Evolutionary conservation across 1,140 invertebrate species (phyloP).

Genomic region (Caerostris extrusa): DNA sequence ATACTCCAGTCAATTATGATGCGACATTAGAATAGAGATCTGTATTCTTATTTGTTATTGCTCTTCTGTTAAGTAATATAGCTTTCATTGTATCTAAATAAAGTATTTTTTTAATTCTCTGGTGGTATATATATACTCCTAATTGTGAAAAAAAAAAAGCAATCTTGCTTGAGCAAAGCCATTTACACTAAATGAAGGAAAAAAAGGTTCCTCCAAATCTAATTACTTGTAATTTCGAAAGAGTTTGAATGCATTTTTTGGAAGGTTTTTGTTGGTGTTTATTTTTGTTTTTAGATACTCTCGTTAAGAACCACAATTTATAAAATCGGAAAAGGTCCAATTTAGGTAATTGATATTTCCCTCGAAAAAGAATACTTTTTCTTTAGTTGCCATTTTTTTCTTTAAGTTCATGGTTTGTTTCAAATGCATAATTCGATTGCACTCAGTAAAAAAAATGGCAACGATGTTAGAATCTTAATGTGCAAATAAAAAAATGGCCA

Average conservation of each 20-base stretch:
- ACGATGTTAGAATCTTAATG: background rate
- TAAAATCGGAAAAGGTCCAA: slow-evolving; percentile 56
- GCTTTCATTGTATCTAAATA: background rate
- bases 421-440: slow-evolving; percentile 33
- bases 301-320: slow-evolving; percentile 54
- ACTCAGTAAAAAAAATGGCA: background rate
- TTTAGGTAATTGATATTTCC: slow-evolving; percentile 68
- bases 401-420: slow-evolving; percentile 36
- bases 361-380: background rate
- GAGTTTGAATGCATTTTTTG: background rate
- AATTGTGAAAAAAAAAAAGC: background rate
- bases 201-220: slow-evolving; percentile 18
- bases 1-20: no score
- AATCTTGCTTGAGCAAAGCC: background rate
- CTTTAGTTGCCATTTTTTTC: background rate
- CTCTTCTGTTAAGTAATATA: slow-evolving; percentile 6
- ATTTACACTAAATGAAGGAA: slow-evolving; percentile 37
- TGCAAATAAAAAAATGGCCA: background rate
- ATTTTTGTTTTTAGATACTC: slow-evolving; percentile 8
- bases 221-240: slow-evolving; percentile 60
- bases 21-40: no score
- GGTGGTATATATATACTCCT: slow-evolving; percentile 17
- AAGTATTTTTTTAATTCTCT: slow-evolving; percentile 8
- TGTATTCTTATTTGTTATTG: background rate
- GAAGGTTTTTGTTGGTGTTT: slow-evolving; percentile 46